phyloP scores from a whole-genome alignment of 2,113 vertebrate species.

The Trachemys scripta region DNA sequence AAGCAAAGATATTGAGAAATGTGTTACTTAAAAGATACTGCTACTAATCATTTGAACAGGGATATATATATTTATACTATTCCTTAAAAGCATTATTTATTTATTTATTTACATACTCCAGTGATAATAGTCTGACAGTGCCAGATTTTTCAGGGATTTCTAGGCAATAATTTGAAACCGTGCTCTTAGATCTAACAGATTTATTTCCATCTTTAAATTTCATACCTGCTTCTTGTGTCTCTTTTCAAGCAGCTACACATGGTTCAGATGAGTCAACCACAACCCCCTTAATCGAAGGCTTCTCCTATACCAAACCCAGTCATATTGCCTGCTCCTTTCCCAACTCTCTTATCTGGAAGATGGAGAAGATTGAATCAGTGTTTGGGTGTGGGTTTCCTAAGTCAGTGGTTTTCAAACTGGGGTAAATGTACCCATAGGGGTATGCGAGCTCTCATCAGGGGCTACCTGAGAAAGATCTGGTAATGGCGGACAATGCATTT shows the following conservation, averaged over 20 bases:
- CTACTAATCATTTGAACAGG: not conserved
- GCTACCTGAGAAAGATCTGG: too few relatives aligned
- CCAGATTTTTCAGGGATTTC: not conserved
- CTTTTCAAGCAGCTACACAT: not conserved
- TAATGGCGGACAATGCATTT: too few relatives aligned
- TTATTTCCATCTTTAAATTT: not conserved
- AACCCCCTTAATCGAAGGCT: not conserved
- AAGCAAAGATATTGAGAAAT: not conserved
- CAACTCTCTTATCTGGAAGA: not conserved
- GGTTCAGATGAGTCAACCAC: not conserved
- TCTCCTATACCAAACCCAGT: not conserved
- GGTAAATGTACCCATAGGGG: too few relatives aligned
- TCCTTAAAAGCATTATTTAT: not conserved
- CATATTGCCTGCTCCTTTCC: not conserved
- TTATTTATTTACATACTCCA: not conserved
- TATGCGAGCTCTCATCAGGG: too few relatives aligned
- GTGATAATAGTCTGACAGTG: not conserved
- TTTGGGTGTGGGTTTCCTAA: not conserved
- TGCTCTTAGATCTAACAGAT: not conserved
- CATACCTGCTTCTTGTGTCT: not conserved
- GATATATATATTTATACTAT: not conserved
- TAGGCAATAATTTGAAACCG: not conserved
- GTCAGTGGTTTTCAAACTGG: too few relatives aligned
- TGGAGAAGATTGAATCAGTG: not conserved
- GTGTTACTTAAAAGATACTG: not conserved